These are phyloP conservation scores for Thinocorus orbignyianus DNA, from an alignment of 2,113 vertebrate genomes.

Conservation along the genomic window DNA sequence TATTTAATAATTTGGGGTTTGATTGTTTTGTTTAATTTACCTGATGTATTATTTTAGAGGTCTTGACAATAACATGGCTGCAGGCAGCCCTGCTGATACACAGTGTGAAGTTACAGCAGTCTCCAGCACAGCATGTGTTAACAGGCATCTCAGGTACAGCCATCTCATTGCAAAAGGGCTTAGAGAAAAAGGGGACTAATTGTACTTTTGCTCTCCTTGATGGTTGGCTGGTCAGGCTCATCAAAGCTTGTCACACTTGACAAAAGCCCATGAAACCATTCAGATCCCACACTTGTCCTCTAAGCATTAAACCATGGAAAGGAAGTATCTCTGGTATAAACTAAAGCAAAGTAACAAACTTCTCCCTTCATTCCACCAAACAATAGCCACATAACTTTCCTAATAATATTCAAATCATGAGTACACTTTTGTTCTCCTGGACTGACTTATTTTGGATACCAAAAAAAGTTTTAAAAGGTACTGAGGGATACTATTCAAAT, in stretches of 20 bases:
- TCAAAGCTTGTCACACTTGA: neutral
- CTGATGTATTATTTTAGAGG: neutral
- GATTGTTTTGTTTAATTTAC: neutral
- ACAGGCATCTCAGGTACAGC: fast-evolving
- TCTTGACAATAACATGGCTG: neutral
- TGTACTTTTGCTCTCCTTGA: neutral
- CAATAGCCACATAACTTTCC: neutral
- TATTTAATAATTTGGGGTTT: neutral
- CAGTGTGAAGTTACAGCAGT: neutral
- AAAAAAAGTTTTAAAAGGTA: neutral
- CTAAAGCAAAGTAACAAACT: neutral
- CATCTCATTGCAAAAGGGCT: neutral
- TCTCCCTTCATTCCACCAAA: neutral
- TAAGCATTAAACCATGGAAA: neutral
- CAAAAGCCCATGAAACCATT: neutral
- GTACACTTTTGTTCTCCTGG: neutral
- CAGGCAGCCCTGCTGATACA: too few species aligned
- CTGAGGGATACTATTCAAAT: neutral
- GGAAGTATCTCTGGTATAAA: neutral
- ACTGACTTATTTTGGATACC: neutral
- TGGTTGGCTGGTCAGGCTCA: neutral
- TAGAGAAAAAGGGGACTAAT: neutral
- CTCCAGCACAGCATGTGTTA: neutral
- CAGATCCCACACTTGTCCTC: neutral
- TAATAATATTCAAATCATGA: neutral